These are phyloP conservation scores for Drosophila meridionalis DNA, from an alignment of 2,888 invertebrate species.

Conservation along the genomic window DNA sequence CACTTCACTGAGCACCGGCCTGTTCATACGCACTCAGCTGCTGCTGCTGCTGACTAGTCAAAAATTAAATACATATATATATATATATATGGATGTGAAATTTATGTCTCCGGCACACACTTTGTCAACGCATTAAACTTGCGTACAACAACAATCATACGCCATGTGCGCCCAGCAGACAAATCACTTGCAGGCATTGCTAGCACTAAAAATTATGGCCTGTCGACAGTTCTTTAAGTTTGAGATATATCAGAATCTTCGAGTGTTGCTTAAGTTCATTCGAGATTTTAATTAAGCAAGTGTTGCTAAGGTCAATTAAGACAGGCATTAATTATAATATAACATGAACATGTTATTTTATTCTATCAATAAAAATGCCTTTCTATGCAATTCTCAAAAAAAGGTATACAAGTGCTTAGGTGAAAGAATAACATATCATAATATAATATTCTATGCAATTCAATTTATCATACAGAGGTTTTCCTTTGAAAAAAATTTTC, in stretches of 20 bases:
- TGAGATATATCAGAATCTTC: slow-evolving; percentile 19
- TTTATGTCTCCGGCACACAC: slow-evolving; percentile 28
- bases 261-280: slow-evolving; percentile 1
- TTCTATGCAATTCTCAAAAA: no score
- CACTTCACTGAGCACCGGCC: slow-evolving; percentile 37
- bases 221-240: slow-evolving; percentile 13
- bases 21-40: slow-evolving; percentile 11
- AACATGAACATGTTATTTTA: no score
- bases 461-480: no score
- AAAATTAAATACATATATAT: slow-evolving; percentile 15
- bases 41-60: slow-evolving; percentile 46
- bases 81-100: slow-evolving; percentile 8
- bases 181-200: slow-evolving; percentile 53
- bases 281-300: background rate
- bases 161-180: slow-evolving; percentile 49
- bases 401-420: no score
- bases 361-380: no score
- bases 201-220: slow-evolving; percentile 37
- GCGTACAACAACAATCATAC: slow-evolving; percentile 49
- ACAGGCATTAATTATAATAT: background rate
- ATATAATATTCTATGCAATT: no score
- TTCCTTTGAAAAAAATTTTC: no score
- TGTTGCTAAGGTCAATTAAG: background rate
- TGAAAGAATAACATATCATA: no score
- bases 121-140: slow-evolving; percentile 34